These are phyloP conservation scores for Cyrtonyx montezumae DNA, from an alignment of 2,113 vertebrate species.

Conservation along the genomic window DNA sequence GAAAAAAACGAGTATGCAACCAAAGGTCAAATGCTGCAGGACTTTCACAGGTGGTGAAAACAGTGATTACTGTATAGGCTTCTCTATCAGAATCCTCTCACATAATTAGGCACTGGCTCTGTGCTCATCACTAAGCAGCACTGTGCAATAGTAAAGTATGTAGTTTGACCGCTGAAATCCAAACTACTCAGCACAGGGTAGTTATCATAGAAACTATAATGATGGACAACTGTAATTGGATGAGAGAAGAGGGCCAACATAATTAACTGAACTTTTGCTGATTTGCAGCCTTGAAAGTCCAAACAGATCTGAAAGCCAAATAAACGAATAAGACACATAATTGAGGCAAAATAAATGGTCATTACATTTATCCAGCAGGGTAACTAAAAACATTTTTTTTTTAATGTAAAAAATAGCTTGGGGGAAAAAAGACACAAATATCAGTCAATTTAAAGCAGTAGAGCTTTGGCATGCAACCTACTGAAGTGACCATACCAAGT, in stretches of 20 bases:
- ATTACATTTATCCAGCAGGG: neutral
- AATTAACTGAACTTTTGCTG: conserved; percentile 10
- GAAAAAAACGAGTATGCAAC: neutral
- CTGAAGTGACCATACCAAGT: neutral
- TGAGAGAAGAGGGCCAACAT: neutral
- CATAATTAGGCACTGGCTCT: neutral
- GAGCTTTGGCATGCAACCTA: neutral
- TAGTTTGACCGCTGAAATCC: neutral
- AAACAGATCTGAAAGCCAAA: conserved; percentile 37
- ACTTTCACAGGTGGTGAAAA: conserved; percentile 8
- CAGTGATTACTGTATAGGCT: neutral
- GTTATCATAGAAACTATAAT: neutral
- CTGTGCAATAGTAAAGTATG: neutral
- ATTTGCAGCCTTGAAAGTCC: conserved; percentile 21
- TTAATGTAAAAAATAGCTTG: neutral
- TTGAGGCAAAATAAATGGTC: neutral
- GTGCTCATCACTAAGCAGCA: neutral
- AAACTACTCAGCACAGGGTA: neutral
- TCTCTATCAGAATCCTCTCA: neutral
- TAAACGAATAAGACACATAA: neutral
- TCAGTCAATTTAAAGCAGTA: neutral
- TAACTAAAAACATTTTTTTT: neutral
- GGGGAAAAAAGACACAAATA: neutral
- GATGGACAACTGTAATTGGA: conserved; percentile 6
- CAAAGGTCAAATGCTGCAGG: neutral